Evolutionary conservation across 2,113 vertebrate species (phyloP).

Genomic region (Chloropsis cyanopogon): DNA sequence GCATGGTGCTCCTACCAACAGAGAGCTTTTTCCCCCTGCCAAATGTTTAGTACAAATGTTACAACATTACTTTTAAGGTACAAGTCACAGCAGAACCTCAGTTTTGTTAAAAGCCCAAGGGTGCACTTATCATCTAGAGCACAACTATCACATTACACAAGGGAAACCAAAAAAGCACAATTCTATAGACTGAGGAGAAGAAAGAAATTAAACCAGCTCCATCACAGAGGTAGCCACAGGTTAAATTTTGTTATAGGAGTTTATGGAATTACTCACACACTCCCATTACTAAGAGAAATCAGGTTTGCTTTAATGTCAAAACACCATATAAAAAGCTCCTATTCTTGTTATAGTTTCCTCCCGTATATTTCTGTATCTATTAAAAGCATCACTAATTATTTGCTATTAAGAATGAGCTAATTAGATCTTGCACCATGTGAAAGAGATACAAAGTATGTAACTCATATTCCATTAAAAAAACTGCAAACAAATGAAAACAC

Average conservation of each 20-base stretch:
- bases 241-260: neutral
- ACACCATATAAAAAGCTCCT: neutral
- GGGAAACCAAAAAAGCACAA: neutral
- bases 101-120: neutral
- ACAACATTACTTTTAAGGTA: neutral
- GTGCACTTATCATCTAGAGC: neutral
- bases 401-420: neutral
- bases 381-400: conserved; percentile 33
- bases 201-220: neutral
- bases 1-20: neutral
- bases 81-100: neutral
- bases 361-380: neutral
- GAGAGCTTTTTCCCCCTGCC: neutral
- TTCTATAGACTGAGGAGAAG: neutral
- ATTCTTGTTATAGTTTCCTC: neutral
- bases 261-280: neutral
- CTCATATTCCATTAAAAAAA: neutral
- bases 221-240: neutral
- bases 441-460: neutral
- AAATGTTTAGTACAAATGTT: neutral
- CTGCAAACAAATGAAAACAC: neutral
- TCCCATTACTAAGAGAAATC: neutral
- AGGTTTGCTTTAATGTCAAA: neutral
- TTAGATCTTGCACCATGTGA: neutral
- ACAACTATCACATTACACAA: neutral